phyloP scores from a whole-genome alignment of 2,888 invertebrate genomes.

The Idaea aversata region DNA sequence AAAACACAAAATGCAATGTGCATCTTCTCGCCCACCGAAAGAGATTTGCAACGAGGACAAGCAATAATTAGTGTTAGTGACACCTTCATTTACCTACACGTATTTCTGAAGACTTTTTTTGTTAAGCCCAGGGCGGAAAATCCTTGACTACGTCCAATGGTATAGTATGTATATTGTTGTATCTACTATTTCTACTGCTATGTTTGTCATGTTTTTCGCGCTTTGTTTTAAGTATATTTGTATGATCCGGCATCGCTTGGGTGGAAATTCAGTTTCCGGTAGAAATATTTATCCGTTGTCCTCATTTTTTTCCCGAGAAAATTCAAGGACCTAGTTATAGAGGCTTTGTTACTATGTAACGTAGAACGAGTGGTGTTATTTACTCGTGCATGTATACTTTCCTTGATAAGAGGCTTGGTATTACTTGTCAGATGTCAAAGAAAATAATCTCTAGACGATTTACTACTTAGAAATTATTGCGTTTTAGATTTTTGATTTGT shows the following conservation, averaged over 20 bases:
- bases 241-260: not conserved
- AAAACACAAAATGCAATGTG: no score
- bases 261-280: not conserved
- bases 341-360: not conserved
- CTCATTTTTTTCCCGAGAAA: not conserved
- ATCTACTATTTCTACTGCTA: not conserved
- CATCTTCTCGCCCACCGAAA: no score
- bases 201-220: not conserved
- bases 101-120: not conserved
- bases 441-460: not conserved
- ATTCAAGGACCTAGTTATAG: not conserved
- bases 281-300: not conserved
- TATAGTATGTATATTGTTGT: not conserved
- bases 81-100: no score
- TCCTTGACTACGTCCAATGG: not conserved
- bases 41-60: no score
- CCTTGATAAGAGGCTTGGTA: not conserved
- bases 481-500: not conserved
- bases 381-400: not conserved
- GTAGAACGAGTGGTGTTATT: not conserved
- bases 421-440: not conserved
- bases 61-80: no score
- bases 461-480: not conserved
- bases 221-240: constrained; percentile 1
- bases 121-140: not conserved